Evolutionary conservation across 1,140 invertebrate species (phyloP), one percentile per base, ranked within the genome.

Genomic region (Drosophila nigrodunni): DNA sequence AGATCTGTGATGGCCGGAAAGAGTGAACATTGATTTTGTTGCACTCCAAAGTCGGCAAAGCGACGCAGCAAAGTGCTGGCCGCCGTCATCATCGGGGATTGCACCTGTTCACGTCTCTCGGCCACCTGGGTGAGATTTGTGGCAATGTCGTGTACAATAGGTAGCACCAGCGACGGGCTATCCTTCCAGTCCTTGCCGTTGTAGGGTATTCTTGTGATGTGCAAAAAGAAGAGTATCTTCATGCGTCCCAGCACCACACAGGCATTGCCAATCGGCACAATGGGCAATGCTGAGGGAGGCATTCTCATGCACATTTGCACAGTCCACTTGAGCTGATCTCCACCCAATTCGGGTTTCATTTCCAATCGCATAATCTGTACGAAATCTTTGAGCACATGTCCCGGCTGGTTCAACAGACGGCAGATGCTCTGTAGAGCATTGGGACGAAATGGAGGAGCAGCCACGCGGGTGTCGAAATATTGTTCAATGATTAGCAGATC

Each of bases 271-370:
- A 95, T 95, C 3, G 97, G 97, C 50, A 97, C 96, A 71, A 98
- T 96, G 30, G 96, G 96, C 50, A 95, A 94, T 0, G 96, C 96
- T 41, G 97, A 96, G 13, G 97, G 97, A 57, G 98, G 97, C 74
- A 98, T 96, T 34, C 97, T 95, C 77, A 99, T 93, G 92, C 97
- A 97, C 95, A 97, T 97, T 92, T 98, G 97, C 30, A 98, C 95
- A 18, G 95, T 94, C 97, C 98, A 99, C 78, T 94, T 94, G 7
- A 93, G 90, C 13, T 93, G 93, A 78, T 95, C 95, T 15, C 95
- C 95, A 57, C 95, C 93, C 8, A 96, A 86, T 41, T 94, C 94
- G 1, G 96, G 95, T 54, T 95, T 94, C 82, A 98, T 85, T 87
- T 98, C 97, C 15, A 97, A 90, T 74, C 95, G 95, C 95, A 98